Evolutionary conservation across 2,888 invertebrate species (phyloP).

Genomic region (Apodemia hepburni): DNA sequence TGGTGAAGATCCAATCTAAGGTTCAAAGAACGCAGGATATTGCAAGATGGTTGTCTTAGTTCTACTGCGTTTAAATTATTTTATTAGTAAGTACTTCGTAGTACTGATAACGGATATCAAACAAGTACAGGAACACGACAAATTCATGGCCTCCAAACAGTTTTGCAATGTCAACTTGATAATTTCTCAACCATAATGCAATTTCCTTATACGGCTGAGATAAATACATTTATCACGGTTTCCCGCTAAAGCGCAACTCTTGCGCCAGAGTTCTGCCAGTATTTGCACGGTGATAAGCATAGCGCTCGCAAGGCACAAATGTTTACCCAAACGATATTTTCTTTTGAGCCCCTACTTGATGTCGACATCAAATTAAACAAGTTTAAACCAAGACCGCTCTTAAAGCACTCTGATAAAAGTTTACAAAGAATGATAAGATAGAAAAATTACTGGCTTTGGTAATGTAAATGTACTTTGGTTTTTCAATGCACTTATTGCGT

Average conservation of each 20-base stretch:
- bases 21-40: too few relatives aligned
- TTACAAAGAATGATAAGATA: conserved; percentile 48
- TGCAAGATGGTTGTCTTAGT: too few relatives aligned
- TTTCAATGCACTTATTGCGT: conserved; percentile 7
- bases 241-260: conserved; percentile 30
- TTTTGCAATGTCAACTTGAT: conserved; percentile 17
- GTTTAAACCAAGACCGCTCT: conserved; percentile 51
- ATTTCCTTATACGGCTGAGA: conserved; percentile 35
- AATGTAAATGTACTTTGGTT: conserved; percentile 23
- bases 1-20: too few relatives aligned
- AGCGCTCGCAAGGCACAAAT: conserved; percentile 56
- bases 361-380: conserved; percentile 75
- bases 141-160: conserved; percentile 4
- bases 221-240: conserved; percentile 34
- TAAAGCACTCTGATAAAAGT: conserved; percentile 58
- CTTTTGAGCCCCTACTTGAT: conserved; percentile 59
- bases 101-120: conserved; percentile 3
- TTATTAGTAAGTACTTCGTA: neutral
- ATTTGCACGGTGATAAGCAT: conserved; percentile 55
- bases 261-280: conserved; percentile 39
- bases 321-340: conserved; percentile 72
- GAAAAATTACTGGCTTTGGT: conserved; percentile 32
- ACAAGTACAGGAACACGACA: neutral
- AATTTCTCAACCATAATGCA: conserved; percentile 24
- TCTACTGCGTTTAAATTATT: too few relatives aligned